A percentile compares a stretch with the other conserved stretches of the same genome.
These are phyloP conservation scores for Bovichtus diacanthus DNA, from an alignment of 2,797 vertebrate genomes.

Conservation along the genomic window DNA sequence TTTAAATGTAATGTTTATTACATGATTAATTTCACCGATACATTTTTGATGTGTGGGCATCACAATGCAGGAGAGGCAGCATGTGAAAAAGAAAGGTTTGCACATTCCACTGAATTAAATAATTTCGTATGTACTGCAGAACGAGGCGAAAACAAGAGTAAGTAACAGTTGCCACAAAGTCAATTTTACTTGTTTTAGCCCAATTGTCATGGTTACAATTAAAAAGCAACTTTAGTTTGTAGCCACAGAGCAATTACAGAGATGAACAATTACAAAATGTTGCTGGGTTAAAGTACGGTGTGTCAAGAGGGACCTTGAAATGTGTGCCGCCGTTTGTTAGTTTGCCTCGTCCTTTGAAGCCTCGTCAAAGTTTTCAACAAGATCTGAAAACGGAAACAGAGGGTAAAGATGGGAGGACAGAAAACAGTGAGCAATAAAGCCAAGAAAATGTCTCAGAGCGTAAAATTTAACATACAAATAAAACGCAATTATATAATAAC, in stretches of 20 bases:
- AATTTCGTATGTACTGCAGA: conserved; percentile 37
- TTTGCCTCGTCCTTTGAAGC: conserved; percentile 96
- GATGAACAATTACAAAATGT: conserved; percentile 34
- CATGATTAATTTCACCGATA: conserved; percentile 53
- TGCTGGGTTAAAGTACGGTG: conserved; percentile 8
- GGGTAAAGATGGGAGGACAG: conserved; percentile 7
- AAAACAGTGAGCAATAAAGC: background rate
- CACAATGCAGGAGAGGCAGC: conserved; percentile 52
- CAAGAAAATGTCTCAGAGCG: background rate
- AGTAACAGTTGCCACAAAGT: conserved; percentile 30
- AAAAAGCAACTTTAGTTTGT: conserved; percentile 45
- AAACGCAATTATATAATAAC: background rate
- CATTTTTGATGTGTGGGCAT: conserved; percentile 49
- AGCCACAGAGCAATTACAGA: conserved; percentile 28
- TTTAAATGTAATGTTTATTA: conserved; percentile 70
- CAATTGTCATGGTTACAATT: conserved; percentile 26
- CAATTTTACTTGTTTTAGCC: conserved; percentile 31
- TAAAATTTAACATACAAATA: background rate
- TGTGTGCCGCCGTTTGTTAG: conserved; percentile 74
- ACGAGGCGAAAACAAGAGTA: conserved; percentile 18
- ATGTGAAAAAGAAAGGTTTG: conserved; percentile 44
- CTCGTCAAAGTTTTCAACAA: conserved; percentile 98
- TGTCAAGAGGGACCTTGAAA: conserved; percentile 15
- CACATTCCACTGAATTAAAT: conserved; percentile 66
- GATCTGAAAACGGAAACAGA: conserved; percentile 84